Evolutionary conservation across 2,888 invertebrate species (phyloP).

Genomic region (Ochropacha duplaris): DNA sequence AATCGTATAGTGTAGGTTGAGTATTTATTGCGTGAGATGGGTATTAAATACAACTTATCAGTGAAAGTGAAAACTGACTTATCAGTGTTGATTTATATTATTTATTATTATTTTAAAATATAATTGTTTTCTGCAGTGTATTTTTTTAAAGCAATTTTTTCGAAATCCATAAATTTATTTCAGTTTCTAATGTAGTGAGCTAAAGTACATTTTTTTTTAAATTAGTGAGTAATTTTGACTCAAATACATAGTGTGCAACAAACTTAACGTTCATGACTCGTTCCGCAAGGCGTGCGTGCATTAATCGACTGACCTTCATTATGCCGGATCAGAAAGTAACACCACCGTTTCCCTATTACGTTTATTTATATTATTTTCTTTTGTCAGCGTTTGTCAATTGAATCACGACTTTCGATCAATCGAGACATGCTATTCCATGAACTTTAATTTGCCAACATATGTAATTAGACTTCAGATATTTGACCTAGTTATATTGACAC

Average conservation of each 20-base stretch:
- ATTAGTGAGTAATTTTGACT: background rate
- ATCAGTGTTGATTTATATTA: no score
- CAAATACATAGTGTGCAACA: constrained; percentile 2
- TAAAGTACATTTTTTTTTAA: no score
- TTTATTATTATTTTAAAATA: no score
- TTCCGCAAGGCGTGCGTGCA: constrained; percentile 24
- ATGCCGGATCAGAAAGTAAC: constrained; percentile 43
- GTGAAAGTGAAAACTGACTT: no score
- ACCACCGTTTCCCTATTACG: constrained; percentile 43
- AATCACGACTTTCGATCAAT: constrained; percentile 35
- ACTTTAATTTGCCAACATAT: constrained; percentile 4
- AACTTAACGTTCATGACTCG: constrained; percentile 15
- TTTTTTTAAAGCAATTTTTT: no score
- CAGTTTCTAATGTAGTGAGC: no score
- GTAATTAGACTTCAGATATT: constrained; percentile 4
- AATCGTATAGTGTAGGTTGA: no score
- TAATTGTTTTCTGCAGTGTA: no score
- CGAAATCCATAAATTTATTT: no score
- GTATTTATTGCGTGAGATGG: no score
- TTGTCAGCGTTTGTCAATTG: constrained; percentile 31
- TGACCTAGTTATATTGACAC: constrained; percentile 4
- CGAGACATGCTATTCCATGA: background rate
- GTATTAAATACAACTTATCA: no score
- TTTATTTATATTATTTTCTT: constrained; percentile 49
- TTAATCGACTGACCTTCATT: constrained; percentile 29